A percentile compares a stretch with the other conserved stretches of the same genome.
Conservation (phyloP, 2,797 vertebrate species). For the Siniperca undulata region DNA sequence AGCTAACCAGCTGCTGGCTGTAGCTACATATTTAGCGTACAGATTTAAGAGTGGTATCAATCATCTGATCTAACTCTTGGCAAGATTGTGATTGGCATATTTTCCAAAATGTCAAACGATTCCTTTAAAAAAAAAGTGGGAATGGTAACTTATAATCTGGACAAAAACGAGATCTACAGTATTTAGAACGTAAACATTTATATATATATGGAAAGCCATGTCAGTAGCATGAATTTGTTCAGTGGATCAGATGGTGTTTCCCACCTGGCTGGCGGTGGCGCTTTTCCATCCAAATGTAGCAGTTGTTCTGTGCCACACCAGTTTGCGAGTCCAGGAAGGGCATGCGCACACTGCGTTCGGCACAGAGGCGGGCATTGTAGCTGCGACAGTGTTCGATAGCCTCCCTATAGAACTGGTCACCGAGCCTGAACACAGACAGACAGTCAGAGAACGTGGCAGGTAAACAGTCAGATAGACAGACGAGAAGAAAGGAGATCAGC, state of each 20-base stretch:
- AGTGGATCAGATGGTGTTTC: conserved; percentile 33
- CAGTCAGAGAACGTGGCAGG: background rate
- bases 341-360: conserved; percentile 94
- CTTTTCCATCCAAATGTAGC: conserved; percentile 99
- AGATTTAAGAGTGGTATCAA: background rate
- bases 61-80: background rate
- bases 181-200: background rate
- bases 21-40: background rate
- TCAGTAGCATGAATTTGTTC: background rate
- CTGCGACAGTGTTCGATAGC: conserved; percentile 98
- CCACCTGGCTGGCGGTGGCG: conserved; percentile 94
- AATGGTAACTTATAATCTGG: background rate
- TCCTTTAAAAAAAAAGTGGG: background rate
- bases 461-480: background rate
- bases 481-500: background rate
- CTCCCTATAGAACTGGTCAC: conserved; percentile 98
- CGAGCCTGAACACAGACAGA: conserved; percentile 84
- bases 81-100: background rate
- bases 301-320: conserved; percentile 98
- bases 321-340: conserved; percentile 98
- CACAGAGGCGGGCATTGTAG: conserved; percentile 95
- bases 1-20: background rate
- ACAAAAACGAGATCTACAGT: background rate
- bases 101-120: background rate
- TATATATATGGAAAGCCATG: background rate